phyloP scores from a whole-genome alignment of 2,888 invertebrate genomes.

The Limnephilus auricula region DNA sequence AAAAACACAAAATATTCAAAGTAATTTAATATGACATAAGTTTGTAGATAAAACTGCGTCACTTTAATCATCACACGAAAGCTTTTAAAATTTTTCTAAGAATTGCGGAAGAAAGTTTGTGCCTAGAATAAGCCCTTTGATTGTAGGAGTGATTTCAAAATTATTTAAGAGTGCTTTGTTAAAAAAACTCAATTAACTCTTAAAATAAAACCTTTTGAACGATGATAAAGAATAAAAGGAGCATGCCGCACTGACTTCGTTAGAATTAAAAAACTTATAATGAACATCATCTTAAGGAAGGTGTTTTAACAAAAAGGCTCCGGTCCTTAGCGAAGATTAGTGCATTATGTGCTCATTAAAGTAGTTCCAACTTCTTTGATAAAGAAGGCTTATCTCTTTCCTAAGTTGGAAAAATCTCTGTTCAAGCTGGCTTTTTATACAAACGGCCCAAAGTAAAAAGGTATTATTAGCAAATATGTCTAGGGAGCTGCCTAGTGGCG shows the following conservation, averaged over 20 bases:
- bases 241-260: neutral
- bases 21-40: too few relatives aligned
- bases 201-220: neutral
- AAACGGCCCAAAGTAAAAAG: neutral
- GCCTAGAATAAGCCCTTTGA: neutral
- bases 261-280: slow-evolving; percentile 6
- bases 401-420: neutral
- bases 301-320: slow-evolving; percentile 1
- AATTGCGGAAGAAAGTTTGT: neutral
- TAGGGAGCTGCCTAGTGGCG: neutral
- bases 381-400: neutral
- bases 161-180: neutral
- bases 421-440: neutral
- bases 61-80: too few relatives aligned
- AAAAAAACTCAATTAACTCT: neutral
- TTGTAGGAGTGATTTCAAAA: neutral
- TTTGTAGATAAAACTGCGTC: too few relatives aligned
- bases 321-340: slow-evolving; percentile 9
- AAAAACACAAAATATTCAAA: too few relatives aligned
- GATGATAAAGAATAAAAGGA: neutral
- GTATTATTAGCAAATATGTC: neutral
- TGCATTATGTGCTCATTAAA: slow-evolving; percentile 38
- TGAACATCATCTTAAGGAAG: neutral
- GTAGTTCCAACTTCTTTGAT: slow-evolving; percentile 9
- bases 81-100: too few relatives aligned